phyloP scores from a whole-genome alignment of 2,888 invertebrate species.

The Autographa gamma region DNA sequence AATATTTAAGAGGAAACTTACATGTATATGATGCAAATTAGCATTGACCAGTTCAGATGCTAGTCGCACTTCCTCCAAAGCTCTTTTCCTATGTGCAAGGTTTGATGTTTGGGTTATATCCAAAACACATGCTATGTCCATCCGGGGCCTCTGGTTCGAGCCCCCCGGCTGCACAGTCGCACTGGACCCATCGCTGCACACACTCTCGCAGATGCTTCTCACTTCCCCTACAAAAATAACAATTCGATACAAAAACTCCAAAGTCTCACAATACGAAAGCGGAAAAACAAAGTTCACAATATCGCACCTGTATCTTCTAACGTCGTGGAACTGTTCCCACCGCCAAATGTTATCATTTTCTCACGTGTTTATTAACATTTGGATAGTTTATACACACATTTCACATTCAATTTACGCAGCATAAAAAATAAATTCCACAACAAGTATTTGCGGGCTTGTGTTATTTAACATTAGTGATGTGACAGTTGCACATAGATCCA shows the following conservation, averaged over 20 bases:
- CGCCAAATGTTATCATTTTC: constrained; percentile 86
- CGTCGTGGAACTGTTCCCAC: constrained; percentile 78
- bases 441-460: constrained; percentile 74
- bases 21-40: constrained; percentile 95
- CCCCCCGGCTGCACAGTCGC: constrained; percentile 83
- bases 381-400: constrained; percentile 76
- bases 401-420: constrained; percentile 71
- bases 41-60: constrained; percentile 94
- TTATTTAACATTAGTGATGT: constrained; percentile 85
- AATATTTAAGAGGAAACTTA: constrained; percentile 72
- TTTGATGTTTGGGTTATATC: constrained; percentile 93
- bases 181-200: constrained; percentile 87
- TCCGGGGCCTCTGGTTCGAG: constrained; percentile 89
- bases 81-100: constrained; percentile 93
- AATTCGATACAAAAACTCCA: constrained; percentile 55
- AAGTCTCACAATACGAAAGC: constrained; percentile 60
- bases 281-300: constrained; percentile 66
- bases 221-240: constrained; percentile 80
- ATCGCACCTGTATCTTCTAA: constrained; percentile 82
- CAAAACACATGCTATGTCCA: constrained; percentile 97
- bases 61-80: constrained; percentile 95
- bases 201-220: constrained; percentile 87
- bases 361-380: constrained; percentile 78
- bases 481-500: constrained; percentile 10
- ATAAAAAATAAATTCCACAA: constrained; percentile 72